Evolutionary conservation across 2,113 vertebrate genomes (phyloP).

Genomic region (Atractosteus spatula): DNA sequence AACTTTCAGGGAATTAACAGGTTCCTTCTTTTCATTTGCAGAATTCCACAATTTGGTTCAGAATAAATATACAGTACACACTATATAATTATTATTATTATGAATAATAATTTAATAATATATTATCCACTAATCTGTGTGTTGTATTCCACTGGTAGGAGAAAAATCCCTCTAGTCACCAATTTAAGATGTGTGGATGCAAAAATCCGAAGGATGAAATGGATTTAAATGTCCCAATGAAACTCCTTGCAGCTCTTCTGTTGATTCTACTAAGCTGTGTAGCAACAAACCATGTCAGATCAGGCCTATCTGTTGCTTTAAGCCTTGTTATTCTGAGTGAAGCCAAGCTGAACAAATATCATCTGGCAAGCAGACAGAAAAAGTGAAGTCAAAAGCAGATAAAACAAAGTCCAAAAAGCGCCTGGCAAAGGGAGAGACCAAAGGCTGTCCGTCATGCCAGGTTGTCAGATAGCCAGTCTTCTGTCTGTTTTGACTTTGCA

Average conservation of each 20-base stretch:
- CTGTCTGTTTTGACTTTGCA: background rate
- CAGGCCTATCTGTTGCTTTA: background rate
- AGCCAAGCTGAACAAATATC: background rate
- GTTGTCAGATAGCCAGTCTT: background rate
- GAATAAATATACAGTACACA: no score
- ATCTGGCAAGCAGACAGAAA: conserved; percentile 4
- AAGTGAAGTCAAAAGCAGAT: background rate
- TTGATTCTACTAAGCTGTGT: background rate
- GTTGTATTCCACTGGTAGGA: no score
- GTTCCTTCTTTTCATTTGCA: no score
- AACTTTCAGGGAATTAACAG: no score
- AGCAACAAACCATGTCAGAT: background rate
- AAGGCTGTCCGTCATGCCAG: conserved; percentile 5
- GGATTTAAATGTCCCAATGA: background rate
- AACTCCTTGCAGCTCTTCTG: background rate
- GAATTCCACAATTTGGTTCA: no score
- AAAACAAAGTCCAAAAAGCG: conserved; percentile 5
- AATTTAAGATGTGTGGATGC: no score
- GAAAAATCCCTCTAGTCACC: no score
- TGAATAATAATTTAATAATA: no score
- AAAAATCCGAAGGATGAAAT: background rate
- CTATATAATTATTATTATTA: no score
- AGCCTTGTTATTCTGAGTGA: background rate
- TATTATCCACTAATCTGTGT: no score
- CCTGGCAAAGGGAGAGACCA: conserved; percentile 1